Percentiles rank a stretch among this genome's conserved stretches.
Conservation (phyloP, 2,113 vertebrate genomes). For the Cryptomyrus ogoouensis region DNA sequence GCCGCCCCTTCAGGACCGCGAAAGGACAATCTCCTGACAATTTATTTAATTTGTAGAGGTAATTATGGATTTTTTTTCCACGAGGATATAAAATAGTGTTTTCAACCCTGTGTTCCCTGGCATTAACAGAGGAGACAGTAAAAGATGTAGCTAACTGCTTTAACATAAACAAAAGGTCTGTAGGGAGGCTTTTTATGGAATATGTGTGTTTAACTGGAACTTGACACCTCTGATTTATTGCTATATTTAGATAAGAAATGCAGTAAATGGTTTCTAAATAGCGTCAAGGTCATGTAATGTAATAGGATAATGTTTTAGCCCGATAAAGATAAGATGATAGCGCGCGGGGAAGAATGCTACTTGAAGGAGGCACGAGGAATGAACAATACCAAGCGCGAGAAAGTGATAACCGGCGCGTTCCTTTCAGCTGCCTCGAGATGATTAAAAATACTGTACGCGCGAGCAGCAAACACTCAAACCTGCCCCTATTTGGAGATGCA, state of each 20-base stretch:
- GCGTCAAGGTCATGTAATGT: slow-evolving; percentile 78
- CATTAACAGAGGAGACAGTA: slow-evolving; percentile 64
- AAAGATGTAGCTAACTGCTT: slow-evolving; percentile 64
- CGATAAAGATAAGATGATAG: slow-evolving; percentile 53
- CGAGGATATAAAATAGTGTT: slow-evolving; percentile 30
- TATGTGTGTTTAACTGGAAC: slow-evolving; percentile 70
- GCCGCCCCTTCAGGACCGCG: neutral
- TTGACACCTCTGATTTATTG: slow-evolving; percentile 82
- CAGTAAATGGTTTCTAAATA: slow-evolving; percentile 68
- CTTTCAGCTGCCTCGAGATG: slow-evolving; percentile 15
- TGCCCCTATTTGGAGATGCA: neutral
- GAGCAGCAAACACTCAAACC: neutral
- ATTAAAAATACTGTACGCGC: neutral
- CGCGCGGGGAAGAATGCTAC: slow-evolving; percentile 26
- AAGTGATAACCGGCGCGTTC: slow-evolving; percentile 25
- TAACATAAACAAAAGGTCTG: slow-evolving; percentile 79
- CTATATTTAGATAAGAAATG: slow-evolving; percentile 90
- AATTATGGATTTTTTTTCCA: neutral
- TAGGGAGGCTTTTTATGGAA: slow-evolving; percentile 84
- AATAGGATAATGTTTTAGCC: slow-evolving; percentile 61
- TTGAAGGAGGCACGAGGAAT: slow-evolving; percentile 24
- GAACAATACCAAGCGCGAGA: slow-evolving; percentile 22
- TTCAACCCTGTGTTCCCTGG: slow-evolving; percentile 62
- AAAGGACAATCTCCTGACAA: neutral
- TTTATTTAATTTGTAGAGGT: neutral